A percentile compares a stretch with the other conserved stretches of the same genome.
These are phyloP conservation scores for Nomia melanderi DNA, from an alignment of 1,140 invertebrate species.

Conservation along the genomic window DNA sequence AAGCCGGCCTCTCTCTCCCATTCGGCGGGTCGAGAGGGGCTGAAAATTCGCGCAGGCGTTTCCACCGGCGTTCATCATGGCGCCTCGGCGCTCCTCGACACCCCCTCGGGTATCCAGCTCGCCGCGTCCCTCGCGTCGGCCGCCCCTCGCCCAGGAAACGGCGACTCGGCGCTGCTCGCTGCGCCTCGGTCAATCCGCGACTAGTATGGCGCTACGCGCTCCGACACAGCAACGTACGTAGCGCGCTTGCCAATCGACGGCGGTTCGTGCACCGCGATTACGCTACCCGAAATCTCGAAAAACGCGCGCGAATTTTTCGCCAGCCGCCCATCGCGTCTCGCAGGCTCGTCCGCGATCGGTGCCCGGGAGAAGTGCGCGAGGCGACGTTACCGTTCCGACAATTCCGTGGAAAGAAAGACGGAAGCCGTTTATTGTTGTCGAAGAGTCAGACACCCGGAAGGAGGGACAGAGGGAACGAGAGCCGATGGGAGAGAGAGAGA, in stretches of 20 bases:
- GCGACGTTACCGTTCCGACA: too few relatives aligned
- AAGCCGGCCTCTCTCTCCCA: constrained; percentile 2
- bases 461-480: neutral
- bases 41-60: constrained; percentile 64
- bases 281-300: neutral
- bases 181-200: constrained; percentile 77
- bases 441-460: too few relatives aligned
- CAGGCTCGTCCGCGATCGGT: too few relatives aligned
- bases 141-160: constrained; percentile 13
- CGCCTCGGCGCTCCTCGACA: constrained; percentile 56
- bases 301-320: constrained; percentile 41
- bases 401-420: too few relatives aligned
- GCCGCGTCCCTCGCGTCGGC: constrained; percentile 18
- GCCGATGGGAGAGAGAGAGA: neutral
- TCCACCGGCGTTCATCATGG: constrained; percentile 55
- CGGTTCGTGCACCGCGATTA: constrained; percentile 28
- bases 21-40: constrained; percentile 42
- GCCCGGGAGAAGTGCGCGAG: too few relatives aligned
- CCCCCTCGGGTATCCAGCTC: constrained; percentile 29
- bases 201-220: constrained; percentile 80
- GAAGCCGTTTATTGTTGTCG: too few relatives aligned
- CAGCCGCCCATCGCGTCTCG: too few relatives aligned
- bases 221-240: constrained; percentile 66
- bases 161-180: constrained; percentile 67
- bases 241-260: constrained; percentile 34